Percentiles rank a stretch among this genome's conserved stretches.
phyloP scores from a whole-genome alignment of 1,140 invertebrate species.

The Ceratosolen solmsi region DNA sequence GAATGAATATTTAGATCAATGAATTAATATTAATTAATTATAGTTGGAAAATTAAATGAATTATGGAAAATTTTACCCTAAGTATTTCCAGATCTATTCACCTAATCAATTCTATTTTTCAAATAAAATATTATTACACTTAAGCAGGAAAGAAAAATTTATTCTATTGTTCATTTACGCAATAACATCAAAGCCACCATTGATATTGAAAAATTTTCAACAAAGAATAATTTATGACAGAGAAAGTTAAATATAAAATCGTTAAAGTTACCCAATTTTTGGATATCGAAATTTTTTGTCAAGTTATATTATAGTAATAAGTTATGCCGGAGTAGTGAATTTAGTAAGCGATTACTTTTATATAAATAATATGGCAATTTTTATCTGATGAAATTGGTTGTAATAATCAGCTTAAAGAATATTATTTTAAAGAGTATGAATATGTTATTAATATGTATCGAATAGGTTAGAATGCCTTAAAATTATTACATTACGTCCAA shows the following conservation, averaged over 20 bases:
- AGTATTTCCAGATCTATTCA: too few relatives aligned
- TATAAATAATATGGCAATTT: background rate
- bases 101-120: too few relatives aligned
- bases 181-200: too few relatives aligned
- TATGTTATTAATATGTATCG: too few relatives aligned
- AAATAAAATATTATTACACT: too few relatives aligned
- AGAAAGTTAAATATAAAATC: background rate
- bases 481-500: background rate
- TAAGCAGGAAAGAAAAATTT: too few relatives aligned
- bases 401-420: background rate
- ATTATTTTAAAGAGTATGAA: slow-evolving; percentile 5
- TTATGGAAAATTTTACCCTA: too few relatives aligned
- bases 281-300: background rate
- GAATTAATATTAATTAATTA: too few relatives aligned
- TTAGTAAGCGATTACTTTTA: background rate
- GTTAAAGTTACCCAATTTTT: slow-evolving; percentile 1
- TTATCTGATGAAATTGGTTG: background rate
- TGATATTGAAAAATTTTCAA: background rate
- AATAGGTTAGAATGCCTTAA: background rate
- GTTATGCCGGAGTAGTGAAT: background rate
- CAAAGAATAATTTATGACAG: background rate
- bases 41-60: too few relatives aligned
- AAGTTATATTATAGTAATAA: slow-evolving; percentile 16
- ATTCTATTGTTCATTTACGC: too few relatives aligned
- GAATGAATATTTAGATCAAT: too few relatives aligned